Evolutionary conservation across 2,797 vertebrate genomes (phyloP).

Genomic region (Cuculus canorus): DNA sequence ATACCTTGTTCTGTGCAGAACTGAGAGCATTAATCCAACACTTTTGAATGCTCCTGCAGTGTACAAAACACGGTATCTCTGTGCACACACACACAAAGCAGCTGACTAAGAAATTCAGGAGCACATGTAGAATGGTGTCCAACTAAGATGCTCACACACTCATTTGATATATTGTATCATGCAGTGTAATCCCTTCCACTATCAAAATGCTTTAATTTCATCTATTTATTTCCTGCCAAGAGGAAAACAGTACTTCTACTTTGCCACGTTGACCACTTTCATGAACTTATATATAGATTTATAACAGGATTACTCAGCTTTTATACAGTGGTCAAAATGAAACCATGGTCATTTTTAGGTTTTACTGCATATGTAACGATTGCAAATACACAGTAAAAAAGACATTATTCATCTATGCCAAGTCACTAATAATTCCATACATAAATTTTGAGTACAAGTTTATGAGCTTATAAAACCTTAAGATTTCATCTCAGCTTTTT

Average conservation of each 20-base stretch:
- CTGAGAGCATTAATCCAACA: background rate
- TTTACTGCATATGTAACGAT: background rate
- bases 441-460: background rate
- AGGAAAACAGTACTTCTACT: background rate
- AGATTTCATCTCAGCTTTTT: background rate
- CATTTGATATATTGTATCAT: background rate
- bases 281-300: background rate
- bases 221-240: background rate
- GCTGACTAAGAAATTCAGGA: background rate
- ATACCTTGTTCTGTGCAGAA: background rate
- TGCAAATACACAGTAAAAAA: background rate
- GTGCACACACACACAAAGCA: background rate
- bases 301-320: background rate
- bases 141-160: background rate
- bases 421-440: background rate
- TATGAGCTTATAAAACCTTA: background rate
- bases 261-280: background rate
- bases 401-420: background rate
- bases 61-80: background rate
- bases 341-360: background rate
- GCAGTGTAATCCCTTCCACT: background rate
- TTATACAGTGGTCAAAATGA: background rate
- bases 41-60: background rate
- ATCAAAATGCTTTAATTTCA: background rate
- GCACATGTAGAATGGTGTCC: background rate